Conservation (phyloP, 2,888 invertebrate species). For the Lumbricus terrestris region DNA sequence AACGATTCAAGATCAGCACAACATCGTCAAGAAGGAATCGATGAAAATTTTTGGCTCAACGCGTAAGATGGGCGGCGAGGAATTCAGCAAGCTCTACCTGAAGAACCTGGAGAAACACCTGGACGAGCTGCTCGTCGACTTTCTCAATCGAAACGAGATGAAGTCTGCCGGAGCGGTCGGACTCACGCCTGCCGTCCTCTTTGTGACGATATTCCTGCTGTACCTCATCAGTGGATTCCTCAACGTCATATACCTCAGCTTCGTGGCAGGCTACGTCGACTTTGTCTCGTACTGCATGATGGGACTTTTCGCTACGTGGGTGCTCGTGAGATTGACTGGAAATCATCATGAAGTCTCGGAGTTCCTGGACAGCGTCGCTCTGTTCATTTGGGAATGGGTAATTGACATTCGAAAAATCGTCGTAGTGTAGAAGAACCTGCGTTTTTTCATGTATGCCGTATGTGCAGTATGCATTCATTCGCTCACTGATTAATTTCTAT, state of each 20-base stretch:
- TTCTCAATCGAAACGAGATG: background rate
- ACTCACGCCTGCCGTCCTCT: background rate
- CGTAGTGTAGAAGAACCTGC: background rate
- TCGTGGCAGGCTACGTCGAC: background rate
- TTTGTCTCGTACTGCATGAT: background rate
- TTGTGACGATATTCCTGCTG: conserved; percentile 19
- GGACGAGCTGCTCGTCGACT: background rate
- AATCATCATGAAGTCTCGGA: background rate
- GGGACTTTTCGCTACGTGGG: background rate
- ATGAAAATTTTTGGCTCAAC: background rate
- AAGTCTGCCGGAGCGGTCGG: background rate
- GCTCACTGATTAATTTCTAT: too few species aligned
- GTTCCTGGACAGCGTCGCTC: background rate
- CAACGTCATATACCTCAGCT: background rate
- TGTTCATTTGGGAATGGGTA: background rate
- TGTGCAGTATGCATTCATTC: too few species aligned
- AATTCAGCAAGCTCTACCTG: background rate
- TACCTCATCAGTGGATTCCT: background rate
- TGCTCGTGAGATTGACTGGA: background rate
- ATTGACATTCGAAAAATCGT: background rate
- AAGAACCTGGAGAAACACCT: background rate
- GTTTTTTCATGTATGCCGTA: background rate
- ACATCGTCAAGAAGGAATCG: background rate
- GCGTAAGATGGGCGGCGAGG: background rate
- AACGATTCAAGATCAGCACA: background rate